Evolutionary conservation across 92 coral and sea anemone genomes (phyloP).

Genomic region (Metridium senile): DNA sequence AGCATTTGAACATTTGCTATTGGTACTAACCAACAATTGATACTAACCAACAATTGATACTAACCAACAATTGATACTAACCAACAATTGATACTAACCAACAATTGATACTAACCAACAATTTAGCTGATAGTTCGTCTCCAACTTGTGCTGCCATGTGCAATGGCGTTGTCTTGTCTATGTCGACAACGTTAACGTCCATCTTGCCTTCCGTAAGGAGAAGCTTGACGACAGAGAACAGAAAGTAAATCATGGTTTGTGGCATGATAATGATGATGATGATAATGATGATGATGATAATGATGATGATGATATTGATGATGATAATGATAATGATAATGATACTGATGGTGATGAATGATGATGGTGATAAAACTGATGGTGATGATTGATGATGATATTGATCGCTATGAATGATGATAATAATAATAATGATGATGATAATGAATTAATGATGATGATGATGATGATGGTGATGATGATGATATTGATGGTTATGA

Average conservation of each 20-base stretch:
- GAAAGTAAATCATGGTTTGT: neutral
- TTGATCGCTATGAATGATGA: too few relatives aligned
- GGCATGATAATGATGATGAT: neutral
- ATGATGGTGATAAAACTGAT: too few relatives aligned
- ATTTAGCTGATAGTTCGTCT: slow-evolving; percentile 38
- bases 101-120: slow-evolving; percentile 51
- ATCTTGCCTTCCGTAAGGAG: slow-evolving; percentile 64
- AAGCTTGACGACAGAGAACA: slow-evolving; percentile 33
- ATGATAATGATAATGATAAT: too few relatives aligned
- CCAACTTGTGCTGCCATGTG: slow-evolving; percentile 82
- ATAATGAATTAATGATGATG: too few relatives aligned
- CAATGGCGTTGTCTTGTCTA: slow-evolving; percentile 77
- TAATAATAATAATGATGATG: too few relatives aligned
- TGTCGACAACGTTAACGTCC: slow-evolving; percentile 64
- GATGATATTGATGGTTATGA: too few relatives aligned
- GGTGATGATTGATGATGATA: too few relatives aligned
- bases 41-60: slow-evolving; percentile 56
- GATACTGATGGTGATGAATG: too few relatives aligned
- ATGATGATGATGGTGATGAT: too few relatives aligned
- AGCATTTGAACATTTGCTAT: neutral
- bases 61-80: slow-evolving; percentile 60
- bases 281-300: neutral
- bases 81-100: slow-evolving; percentile 70
- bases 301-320: neutral
- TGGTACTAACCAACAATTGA: too few relatives aligned